These are phyloP conservation scores for Eudasyphora cyanicolor DNA, from an alignment of 2,888 invertebrate species.

Conservation along the genomic window DNA sequence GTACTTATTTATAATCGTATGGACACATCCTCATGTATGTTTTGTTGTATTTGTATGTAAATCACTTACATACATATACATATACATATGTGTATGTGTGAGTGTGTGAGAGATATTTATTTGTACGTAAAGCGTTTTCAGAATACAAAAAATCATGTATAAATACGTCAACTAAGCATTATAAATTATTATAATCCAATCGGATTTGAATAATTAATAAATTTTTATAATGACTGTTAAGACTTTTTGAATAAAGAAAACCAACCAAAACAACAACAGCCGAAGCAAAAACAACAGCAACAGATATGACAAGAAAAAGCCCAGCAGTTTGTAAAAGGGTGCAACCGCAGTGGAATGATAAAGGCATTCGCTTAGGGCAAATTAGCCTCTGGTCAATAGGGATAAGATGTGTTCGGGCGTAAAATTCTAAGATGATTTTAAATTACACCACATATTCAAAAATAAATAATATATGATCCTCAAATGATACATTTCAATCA, in stretches of 20 bases:
- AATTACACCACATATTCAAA: no score
- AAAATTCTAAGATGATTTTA: no score
- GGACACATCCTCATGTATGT: not conserved
- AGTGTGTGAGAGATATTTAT: slow-evolving; percentile 1
- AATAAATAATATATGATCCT: no score
- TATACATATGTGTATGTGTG: not conserved
- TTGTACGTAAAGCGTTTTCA: slow-evolving; percentile 16
- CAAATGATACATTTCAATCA: no score
- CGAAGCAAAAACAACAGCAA: slow-evolving; percentile 27
- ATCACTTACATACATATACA: slow-evolving; percentile 32
- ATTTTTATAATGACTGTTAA: slow-evolving; percentile 65
- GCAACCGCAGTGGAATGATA: not conserved
- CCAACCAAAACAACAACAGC: slow-evolving; percentile 28
- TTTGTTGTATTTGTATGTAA: not conserved
- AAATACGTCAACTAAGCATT: slow-evolving; percentile 71
- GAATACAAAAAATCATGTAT: slow-evolving; percentile 49
- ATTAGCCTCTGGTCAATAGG: no score
- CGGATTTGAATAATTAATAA: slow-evolving; percentile 81
- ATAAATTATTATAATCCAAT: slow-evolving; percentile 81
- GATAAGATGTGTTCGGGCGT: no score
- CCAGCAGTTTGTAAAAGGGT: slow-evolving; percentile 43
- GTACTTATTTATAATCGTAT: not conserved
- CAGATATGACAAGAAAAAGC: slow-evolving; percentile 27
- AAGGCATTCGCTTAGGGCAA: no score
- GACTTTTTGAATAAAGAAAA: slow-evolving; percentile 49